A percentile compares a stretch with the other conserved stretches of the same genome.
phyloP scores from a whole-genome alignment of 2,113 vertebrate genomes.

The Cyanoramphus novaezelandiae region DNA sequence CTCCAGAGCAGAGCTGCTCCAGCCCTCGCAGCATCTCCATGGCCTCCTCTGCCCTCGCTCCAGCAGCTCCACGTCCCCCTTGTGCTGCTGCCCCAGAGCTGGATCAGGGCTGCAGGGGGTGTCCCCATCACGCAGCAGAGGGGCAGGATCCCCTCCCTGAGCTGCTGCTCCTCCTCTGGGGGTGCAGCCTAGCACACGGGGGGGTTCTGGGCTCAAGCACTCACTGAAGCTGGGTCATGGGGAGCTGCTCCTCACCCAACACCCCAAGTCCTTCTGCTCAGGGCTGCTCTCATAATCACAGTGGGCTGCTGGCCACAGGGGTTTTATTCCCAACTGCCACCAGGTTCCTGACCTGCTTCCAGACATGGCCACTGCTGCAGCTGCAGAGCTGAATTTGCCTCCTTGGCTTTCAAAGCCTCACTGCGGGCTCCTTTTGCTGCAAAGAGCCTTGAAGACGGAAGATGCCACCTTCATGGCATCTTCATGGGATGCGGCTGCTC shows the following conservation, averaged over 20 bases:
- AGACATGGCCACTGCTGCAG: rapidly evolving
- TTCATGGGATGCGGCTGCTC: background rate
- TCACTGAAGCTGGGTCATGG: background rate
- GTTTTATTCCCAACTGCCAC: background rate
- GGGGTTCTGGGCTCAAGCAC: background rate
- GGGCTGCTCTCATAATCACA: background rate
- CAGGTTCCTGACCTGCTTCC: background rate
- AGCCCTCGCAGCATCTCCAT: no score
- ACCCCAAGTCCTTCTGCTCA: background rate
- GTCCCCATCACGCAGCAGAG: background rate
- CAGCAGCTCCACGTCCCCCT: no score
- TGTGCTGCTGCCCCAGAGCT: no score
- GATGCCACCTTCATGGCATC: background rate
- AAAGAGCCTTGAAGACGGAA: background rate
- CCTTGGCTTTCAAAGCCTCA: background rate
- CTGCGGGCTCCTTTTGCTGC: rapidly evolving
- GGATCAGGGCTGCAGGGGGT: no score
- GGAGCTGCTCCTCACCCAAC: background rate
- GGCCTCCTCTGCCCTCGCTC: no score
- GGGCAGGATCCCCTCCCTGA: background rate
- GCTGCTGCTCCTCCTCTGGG: background rate
- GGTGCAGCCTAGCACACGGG: background rate
- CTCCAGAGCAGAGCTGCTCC: no score
- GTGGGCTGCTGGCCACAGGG: background rate
- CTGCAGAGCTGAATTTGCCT: background rate